phyloP scores from a whole-genome alignment of 2,797 vertebrate species.

The Zalophus californianus region DNA sequence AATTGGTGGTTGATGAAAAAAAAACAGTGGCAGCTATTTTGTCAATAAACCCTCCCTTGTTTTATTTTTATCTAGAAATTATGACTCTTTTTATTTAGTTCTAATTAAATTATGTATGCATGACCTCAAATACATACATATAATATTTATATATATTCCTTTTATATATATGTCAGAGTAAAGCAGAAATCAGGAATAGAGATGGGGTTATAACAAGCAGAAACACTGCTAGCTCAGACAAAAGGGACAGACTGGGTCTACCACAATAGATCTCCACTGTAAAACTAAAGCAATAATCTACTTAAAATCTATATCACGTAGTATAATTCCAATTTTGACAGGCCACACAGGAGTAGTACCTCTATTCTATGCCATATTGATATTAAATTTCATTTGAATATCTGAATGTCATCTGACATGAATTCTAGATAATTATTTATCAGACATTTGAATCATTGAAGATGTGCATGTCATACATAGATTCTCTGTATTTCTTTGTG shows the following conservation, averaged over 20 bases:
- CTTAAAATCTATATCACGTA: background rate
- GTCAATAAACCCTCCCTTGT: background rate
- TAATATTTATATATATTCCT: no score
- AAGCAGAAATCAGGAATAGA: background rate
- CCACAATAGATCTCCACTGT: background rate
- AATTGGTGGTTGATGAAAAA: slow-evolving; percentile 18
- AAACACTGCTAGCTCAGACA: background rate
- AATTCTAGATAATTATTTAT: background rate
- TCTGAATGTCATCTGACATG: background rate
- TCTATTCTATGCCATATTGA: background rate
- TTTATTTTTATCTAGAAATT: background rate
- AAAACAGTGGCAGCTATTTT: background rate
- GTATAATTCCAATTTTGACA: background rate
- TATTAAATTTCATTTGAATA: background rate
- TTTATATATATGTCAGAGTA: background rate
- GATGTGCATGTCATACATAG: background rate
- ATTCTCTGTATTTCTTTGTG: background rate
- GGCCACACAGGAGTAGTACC: background rate
- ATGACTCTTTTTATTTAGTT: background rate
- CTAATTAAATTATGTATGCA: background rate
- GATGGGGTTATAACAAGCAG: background rate
- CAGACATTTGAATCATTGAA: background rate
- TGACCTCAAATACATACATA: background rate
- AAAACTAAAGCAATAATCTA: background rate
- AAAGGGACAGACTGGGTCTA: background rate